Evolutionary conservation across 2,797 vertebrate genomes (phyloP).

Genomic region (Gobio occitaniae): DNA sequence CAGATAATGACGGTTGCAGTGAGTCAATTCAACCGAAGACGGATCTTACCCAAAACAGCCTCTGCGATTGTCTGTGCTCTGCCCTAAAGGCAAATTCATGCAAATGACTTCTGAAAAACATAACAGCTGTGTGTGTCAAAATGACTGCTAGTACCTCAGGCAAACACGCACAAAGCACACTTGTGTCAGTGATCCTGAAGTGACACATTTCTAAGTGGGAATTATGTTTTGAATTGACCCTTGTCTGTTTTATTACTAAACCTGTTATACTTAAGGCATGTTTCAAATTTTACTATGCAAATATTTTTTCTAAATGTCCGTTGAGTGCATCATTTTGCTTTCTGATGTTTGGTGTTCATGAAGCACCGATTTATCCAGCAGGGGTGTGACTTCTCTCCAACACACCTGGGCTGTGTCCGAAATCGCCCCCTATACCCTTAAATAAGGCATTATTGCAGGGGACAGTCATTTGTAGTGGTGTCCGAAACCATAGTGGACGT

Average conservation of each 20-base stretch:
- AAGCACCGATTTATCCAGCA: background rate
- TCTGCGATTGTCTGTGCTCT: conserved; percentile 2
- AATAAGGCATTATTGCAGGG: background rate
- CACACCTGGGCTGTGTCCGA: background rate
- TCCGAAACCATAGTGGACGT: background rate
- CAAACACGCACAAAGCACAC: background rate
- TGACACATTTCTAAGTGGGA: background rate
- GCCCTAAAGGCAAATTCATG: conserved; percentile 42
- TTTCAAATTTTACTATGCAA: conserved; percentile 20
- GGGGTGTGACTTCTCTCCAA: background rate
- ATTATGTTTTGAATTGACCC: background rate
- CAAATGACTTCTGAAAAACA: conserved; percentile 42
- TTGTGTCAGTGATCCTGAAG: background rate
- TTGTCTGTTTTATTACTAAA: background rate
- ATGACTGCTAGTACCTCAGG: background rate
- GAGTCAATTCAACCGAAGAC: conserved; percentile 16
- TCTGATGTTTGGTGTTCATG: background rate
- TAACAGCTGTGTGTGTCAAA: conserved; percentile 14
- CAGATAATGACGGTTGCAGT: conserved; percentile 33
- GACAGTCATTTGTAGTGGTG: background rate
- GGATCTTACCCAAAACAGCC: conserved; percentile 19
- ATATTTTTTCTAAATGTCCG: background rate
- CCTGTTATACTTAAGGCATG: background rate
- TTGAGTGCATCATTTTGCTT: background rate
- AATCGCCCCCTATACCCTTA: background rate